Conservation (phyloP, 1,140 invertebrate species). For the Micrasema minimum region DNA sequence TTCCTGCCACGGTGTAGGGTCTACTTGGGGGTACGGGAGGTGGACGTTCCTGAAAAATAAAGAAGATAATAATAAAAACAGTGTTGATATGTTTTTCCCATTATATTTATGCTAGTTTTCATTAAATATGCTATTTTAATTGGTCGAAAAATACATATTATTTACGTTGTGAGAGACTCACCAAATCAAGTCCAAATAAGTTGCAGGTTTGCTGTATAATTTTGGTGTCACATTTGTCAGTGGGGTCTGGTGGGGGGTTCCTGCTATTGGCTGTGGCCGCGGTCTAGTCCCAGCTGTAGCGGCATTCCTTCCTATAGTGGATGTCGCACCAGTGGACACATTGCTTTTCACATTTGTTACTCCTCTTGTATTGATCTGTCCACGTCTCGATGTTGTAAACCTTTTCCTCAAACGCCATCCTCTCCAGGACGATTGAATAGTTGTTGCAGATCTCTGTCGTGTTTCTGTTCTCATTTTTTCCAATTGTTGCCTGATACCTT, state of each 20-base stretch:
- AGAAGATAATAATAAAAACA: no score
- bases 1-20: constrained; percentile 89
- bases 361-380: constrained; percentile 41
- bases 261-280: constrained; percentile 88
- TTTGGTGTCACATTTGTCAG: constrained; percentile 85
- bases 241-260: constrained; percentile 75
- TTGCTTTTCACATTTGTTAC: constrained; percentile 51
- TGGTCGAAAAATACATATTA: no score
- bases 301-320: constrained; percentile 54
- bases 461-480: constrained; percentile 83
- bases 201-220: constrained; percentile 90
- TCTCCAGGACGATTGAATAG: constrained; percentile 85
- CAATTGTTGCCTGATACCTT: constrained; percentile 89
- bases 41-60: constrained; percentile 77
- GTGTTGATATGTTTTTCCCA: no score
- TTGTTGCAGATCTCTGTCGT: constrained; percentile 78
- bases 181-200: constrained; percentile 88
- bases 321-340: constrained; percentile 56
- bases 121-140: no score
- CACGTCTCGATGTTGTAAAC: constrained; percentile 72
- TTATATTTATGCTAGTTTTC: no score
- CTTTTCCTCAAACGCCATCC: constrained; percentile 79
- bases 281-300: constrained; percentile 70
- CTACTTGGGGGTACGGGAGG: constrained; percentile 90
- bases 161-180: no score